Base-by-base conservation (phyloP, 1,140 invertebrate species). In the Brachionus asplanchnoidis region DNA sequence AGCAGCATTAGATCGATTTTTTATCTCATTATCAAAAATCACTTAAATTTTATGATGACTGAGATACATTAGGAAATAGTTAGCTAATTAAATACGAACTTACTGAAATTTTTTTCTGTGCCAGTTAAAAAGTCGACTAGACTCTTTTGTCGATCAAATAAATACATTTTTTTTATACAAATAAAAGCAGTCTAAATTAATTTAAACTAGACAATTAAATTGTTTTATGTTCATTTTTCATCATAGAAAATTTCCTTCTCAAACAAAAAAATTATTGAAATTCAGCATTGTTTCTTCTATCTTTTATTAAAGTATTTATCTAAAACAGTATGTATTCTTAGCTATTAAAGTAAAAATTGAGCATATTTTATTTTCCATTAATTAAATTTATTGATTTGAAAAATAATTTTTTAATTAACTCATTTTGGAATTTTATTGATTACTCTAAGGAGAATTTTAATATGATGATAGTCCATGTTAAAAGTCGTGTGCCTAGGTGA, bases 331-430 rank as follows among this genome's bases (percentile, higher is more conserved):
- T 60, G 53, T 20, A 20, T 23, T 60, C 20, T 23, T 60, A 20
- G 20, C 20, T 20, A 26, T 20, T 60, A 60, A 60, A 60, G 9
- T 60, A 60, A 23, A 53, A 53, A 0, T 6, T 14, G 46, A 53
- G 7, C 17, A 53, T 17, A 53, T 60, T 60, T 60, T 60, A 20
- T 20, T 60, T 60, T 5, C 20, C n/a, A 60, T 60, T 60, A 60
- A 60, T 60, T 60, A 60, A 60, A 17, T 60, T 60, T 60, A 60
- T 60, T 60, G 53, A 60, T 23, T 60, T 60, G 53, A 60, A 60
- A 60, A 60, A 60, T 60, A 60, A 20, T 60, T 60, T 60, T 60
- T 60, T 60, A 60, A 60, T 60, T 60, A 60, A 60, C 53, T 60
- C 17, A 20, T 7, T 20, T 17, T n/a, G 6, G 20, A 23, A 60